Percentiles rank a stretch among this genome's conserved stretches.
phyloP scores from a whole-genome alignment of 2,797 vertebrate genomes.

The Hirundo rustica region DNA sequence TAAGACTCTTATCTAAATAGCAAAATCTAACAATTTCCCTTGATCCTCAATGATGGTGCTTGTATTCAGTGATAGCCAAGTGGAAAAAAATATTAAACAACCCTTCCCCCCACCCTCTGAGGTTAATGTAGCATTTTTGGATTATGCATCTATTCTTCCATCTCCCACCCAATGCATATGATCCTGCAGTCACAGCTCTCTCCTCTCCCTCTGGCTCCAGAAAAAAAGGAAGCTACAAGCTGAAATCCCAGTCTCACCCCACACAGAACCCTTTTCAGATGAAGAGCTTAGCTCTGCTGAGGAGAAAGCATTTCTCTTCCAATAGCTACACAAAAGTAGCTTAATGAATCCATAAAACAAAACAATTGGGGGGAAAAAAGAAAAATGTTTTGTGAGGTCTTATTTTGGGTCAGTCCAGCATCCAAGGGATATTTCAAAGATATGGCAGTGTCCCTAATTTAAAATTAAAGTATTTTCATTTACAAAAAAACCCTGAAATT shows the following conservation, averaged over 20 bases:
- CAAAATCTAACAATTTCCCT: constrained; percentile 2
- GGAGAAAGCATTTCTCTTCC: background rate
- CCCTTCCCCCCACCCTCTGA: background rate
- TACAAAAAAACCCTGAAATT: background rate
- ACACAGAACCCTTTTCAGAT: background rate
- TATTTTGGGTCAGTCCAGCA: background rate
- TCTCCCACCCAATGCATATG: background rate
- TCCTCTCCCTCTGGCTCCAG: background rate
- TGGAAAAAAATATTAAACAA: constrained; percentile 15
- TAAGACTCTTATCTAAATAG: background rate
- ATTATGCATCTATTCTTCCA: constrained; percentile 5
- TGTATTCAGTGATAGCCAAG: background rate
- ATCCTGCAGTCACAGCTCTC: constrained; percentile 20
- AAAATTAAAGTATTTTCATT: background rate
- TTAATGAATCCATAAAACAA: background rate
- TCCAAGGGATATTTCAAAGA: background rate
- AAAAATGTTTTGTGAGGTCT: background rate
- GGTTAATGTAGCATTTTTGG: background rate
- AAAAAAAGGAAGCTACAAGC: background rate
- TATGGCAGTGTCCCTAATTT: background rate
- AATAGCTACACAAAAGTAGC: background rate
- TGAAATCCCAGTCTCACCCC: background rate
- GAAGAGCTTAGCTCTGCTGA: background rate
- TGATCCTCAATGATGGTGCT: background rate
- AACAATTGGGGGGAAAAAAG: rapidly evolving